Conservation (phyloP, 2,888 invertebrate species). For the Chesias legatella region DNA sequence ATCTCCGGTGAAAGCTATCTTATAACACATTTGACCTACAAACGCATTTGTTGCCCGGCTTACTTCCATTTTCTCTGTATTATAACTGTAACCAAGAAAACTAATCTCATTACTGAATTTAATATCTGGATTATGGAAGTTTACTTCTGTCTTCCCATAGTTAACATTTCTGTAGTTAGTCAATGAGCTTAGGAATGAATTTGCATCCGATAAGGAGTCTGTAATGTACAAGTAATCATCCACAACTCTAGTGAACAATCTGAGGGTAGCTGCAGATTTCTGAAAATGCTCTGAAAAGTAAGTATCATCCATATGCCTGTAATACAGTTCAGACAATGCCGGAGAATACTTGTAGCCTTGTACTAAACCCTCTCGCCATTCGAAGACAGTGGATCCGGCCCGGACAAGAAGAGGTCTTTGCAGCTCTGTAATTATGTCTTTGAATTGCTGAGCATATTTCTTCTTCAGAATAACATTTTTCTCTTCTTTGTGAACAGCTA, state of each 20-base stretch:
- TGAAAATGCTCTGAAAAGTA: constrained; percentile 51
- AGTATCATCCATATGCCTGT: constrained; percentile 56
- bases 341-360: constrained; percentile 76
- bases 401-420: constrained; percentile 61
- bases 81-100: constrained; percentile 65
- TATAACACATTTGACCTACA: constrained; percentile 68
- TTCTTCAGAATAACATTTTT: constrained; percentile 46
- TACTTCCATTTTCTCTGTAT: constrained; percentile 59
- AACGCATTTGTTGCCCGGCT: constrained; percentile 62
- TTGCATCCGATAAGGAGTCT: constrained; percentile 57
- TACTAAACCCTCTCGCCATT: constrained; percentile 69
- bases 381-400: constrained; percentile 67
- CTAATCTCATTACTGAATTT: constrained; percentile 51
- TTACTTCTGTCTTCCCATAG: constrained; percentile 62
- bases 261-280: constrained; percentile 36
- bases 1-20: constrained; percentile 62
- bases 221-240: constrained; percentile 75
- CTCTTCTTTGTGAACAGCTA: constrained; percentile 46
- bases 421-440: constrained; percentile 58
- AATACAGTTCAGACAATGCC: constrained; percentile 71
- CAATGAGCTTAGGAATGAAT: constrained; percentile 54
- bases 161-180: constrained; percentile 67
- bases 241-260: constrained; percentile 63
- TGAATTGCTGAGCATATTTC: constrained; percentile 52
- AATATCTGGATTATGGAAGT: constrained; percentile 52